phyloP scores from a whole-genome alignment of 2,113 vertebrate genomes.

The Nymphicus hollandicus region DNA sequence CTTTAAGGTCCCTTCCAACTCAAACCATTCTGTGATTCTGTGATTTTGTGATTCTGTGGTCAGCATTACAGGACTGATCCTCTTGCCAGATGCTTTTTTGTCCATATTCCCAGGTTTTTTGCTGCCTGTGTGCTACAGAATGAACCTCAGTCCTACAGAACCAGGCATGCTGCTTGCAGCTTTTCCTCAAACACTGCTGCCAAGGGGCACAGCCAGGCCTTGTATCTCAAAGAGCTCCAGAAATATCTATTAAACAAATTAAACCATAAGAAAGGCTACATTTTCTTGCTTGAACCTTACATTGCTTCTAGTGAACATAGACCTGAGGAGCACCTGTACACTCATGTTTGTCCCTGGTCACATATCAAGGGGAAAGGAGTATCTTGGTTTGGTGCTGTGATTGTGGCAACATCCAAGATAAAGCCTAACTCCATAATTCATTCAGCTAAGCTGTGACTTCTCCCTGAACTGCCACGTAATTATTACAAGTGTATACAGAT shows the following conservation, averaged over 20 bases:
- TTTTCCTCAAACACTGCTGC: neutral
- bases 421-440: neutral
- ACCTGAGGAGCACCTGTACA: neutral
- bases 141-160: too few relatives aligned
- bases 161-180: neutral
- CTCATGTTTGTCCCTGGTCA: fast-evolving
- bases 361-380: fast-evolving
- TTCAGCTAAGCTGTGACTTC: neutral
- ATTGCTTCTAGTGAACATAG: fast-evolving
- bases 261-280: fast-evolving
- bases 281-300: neutral
- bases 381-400: fast-evolving
- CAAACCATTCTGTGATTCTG: neutral
- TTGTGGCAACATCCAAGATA: neutral
- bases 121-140: neutral
- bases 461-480: neutral
- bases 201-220: neutral
- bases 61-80: neutral
- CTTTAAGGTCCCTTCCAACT: neutral
- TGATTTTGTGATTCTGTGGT: neutral
- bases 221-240: neutral
- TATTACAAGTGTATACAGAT: neutral
- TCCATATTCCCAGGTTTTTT: neutral
- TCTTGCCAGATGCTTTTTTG: neutral
- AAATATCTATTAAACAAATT: neutral